Evolutionary conservation across 2,888 invertebrate species (phyloP).

Genomic region (Reticulitermes lucifugus): DNA sequence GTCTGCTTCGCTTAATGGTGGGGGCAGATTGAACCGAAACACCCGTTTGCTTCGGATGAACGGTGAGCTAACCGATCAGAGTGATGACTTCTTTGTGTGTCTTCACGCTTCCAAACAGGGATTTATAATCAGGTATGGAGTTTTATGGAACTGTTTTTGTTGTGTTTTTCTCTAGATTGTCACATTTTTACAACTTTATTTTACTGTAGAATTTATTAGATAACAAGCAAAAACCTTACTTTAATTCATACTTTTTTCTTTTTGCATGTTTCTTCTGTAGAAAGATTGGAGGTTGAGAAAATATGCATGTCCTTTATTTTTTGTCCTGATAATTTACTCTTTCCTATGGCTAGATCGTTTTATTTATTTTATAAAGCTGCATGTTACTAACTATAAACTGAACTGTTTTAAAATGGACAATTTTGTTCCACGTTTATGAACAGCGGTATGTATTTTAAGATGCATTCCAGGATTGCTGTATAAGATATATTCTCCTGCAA

Average conservation of each 20-base stretch:
- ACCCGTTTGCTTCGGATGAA: conserved; percentile 50
- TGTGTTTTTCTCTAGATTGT: conserved; percentile 43
- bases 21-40: conserved; percentile 46
- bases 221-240: not conserved
- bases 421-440: not conserved
- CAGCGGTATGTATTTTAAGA: conserved; percentile 6
- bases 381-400: not conserved
- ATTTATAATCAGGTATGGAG: conserved; percentile 53
- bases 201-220: not conserved
- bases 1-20: conserved; percentile 53
- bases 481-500: not conserved
- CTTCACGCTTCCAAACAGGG: conserved; percentile 54
- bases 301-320: not conserved
- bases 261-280: not conserved
- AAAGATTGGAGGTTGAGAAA: not conserved
- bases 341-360: not conserved
- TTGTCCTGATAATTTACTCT: not conserved
- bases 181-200: conserved; percentile 29
- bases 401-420: conserved; percentile 8
- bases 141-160: conserved; percentile 49
- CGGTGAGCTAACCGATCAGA: conserved; percentile 45
- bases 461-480: conserved; percentile 18
- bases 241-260: not conserved
- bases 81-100: conserved; percentile 54
- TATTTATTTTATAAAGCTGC: not conserved